These are phyloP conservation scores for Pecten maximus DNA, from an alignment of 2,888 invertebrate genomes.

Conservation along the genomic window DNA sequence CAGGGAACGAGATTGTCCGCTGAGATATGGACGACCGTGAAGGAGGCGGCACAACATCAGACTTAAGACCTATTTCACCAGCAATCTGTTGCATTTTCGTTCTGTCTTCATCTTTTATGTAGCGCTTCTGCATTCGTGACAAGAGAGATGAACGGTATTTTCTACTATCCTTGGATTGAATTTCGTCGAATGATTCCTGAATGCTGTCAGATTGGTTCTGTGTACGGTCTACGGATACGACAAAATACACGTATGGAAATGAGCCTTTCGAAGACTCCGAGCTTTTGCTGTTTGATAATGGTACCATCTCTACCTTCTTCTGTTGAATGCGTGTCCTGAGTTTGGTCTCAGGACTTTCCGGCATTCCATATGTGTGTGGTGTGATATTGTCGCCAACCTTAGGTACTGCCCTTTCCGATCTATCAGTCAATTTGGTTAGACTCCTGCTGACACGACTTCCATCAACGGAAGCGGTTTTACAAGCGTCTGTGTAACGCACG, in stretches of 20 bases:
- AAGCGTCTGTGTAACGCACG: constrained; percentile 57
- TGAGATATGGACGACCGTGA: background rate
- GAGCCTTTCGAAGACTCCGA: constrained; percentile 40
- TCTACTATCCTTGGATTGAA: background rate
- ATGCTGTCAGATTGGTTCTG: constrained; percentile 35
- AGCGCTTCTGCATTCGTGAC: constrained; percentile 11
- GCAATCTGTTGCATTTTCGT: constrained; percentile 55
- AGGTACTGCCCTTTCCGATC: constrained; percentile 45
- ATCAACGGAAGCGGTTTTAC: background rate
- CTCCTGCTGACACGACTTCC: constrained; percentile 23
- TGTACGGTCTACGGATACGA: constrained; percentile 58
- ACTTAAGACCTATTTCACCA: constrained; percentile 59
- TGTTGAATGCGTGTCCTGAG: background rate
- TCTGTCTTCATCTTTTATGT: constrained; percentile 46
- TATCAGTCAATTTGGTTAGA: constrained; percentile 30
- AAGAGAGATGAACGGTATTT: background rate
- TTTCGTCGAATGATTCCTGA: constrained; percentile 39
- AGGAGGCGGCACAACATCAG: constrained; percentile 37
- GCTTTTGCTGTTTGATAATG: constrained; percentile 41
- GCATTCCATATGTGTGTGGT: constrained; percentile 39
- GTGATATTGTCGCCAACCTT: constrained; percentile 47
- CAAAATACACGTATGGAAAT: constrained; percentile 65
- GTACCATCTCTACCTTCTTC: constrained; percentile 46
- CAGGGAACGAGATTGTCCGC: constrained; percentile 43
- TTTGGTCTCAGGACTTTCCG: constrained; percentile 41